Percentiles rank a stretch among this genome's conserved stretches.
Conservation (phyloP, 1,140 invertebrate species). For the Drosophila equinoxialis region DNA sequence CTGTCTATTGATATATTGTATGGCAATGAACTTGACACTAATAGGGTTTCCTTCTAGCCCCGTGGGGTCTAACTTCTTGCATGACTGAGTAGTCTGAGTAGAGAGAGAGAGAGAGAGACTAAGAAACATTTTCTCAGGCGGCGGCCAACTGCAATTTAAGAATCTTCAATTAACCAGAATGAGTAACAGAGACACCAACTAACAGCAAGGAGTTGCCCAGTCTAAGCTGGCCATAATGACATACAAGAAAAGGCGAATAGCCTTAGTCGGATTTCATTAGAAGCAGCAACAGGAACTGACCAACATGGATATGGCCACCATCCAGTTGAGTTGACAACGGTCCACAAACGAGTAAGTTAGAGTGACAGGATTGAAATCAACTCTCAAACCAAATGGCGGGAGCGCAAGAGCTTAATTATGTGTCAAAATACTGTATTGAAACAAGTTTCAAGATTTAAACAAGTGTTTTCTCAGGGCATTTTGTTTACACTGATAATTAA, state of each 20-base stretch:
- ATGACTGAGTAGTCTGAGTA: slow-evolving; percentile 31
- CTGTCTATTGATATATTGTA: slow-evolving; percentile 45
- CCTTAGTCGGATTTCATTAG: slow-evolving; percentile 49
- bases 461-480: slow-evolving; percentile 29
- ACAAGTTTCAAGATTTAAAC: slow-evolving; percentile 21
- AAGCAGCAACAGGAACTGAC: slow-evolving; percentile 31
- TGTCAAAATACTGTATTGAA: slow-evolving; percentile 16
- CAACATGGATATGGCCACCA: neutral
- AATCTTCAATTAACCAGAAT: slow-evolving; percentile 41
- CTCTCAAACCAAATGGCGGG: slow-evolving; percentile 2
- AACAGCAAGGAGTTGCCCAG: neutral
- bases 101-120: slow-evolving; percentile 5
- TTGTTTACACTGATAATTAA: slow-evolving; percentile 5
- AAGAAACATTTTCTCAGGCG: slow-evolving; percentile 38
- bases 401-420: neutral
- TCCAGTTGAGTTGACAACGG: slow-evolving; percentile 30
- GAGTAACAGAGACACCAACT: neutral
- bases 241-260: slow-evolving; percentile 23
- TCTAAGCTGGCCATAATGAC: slow-evolving; percentile 22
- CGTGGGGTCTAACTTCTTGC: slow-evolving; percentile 34
- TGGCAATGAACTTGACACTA: slow-evolving; percentile 82
- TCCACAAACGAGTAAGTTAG: slow-evolving; percentile 10
- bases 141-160: slow-evolving; percentile 24
- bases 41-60: slow-evolving; percentile 66
- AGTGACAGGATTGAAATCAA: slow-evolving; percentile 21